Evolutionary conservation across 2,888 invertebrate genomes (phyloP), one percentile per base, ranked within the genome.

Genomic region (Megaustenia siamemsis): DNA sequence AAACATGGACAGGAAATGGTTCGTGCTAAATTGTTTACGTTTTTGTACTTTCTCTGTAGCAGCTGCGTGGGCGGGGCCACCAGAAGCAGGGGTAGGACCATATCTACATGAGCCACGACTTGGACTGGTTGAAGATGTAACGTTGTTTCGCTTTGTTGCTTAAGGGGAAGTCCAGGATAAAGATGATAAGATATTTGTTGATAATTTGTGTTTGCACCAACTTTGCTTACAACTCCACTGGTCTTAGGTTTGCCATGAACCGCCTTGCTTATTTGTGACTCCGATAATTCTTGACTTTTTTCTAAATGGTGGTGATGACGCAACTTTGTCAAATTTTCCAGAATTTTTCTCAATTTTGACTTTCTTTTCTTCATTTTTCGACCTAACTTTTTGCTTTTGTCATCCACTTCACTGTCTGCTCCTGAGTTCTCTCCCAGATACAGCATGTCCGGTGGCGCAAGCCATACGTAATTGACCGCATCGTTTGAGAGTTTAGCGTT

Each of bases 271-370:
- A 24, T 6, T 6, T 12, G 32, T 56, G 28, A 12, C 1, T 12
- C 18, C 12, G n/a, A n/a, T n/a, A 32, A 24, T 1, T 45, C 28
- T 18, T 5, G 28, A n/a, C 60, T 35, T 5, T 40, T n/a, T 38
- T 56, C 40, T 18, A 10, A 38, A 56, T 76, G 56, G 28, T n/a
- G 76, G 1, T 38, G 24, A n/a, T n/a, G n/a, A 10, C 32, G 76
- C n/a, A 76, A 40, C 38, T 56, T 38, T 76, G 56, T 60, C n/a
- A 76, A 76, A 38, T 56, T 76, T 5, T 76, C 56, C 12, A 76
- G 76, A 56, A 76, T 24, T 38, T 35, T n/a, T 21, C 32, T 76
- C 18, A 76, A 24, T 6, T 40, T 56, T 35, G 56, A 76, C 28
- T 76, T 40, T 76, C 76, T 35, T 38, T 60, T 40, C 18, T 38